Percentiles rank a stretch among this genome's conserved stretches.
Evolutionary conservation across 1,140 invertebrate species (phyloP).

Genomic region (Panonychus citri): DNA sequence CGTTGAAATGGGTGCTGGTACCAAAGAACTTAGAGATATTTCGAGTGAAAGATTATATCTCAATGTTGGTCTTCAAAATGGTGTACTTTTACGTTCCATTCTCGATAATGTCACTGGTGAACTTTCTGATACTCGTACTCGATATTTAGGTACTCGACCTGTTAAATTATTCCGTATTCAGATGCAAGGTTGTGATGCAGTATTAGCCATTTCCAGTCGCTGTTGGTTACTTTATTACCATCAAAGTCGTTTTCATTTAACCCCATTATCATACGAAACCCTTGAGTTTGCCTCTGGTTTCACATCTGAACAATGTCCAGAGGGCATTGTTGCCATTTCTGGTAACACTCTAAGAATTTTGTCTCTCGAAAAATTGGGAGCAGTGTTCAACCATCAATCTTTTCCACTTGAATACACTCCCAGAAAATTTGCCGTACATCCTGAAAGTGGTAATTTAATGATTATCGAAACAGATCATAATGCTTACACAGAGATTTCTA

Average conservation of each 20-base stretch:
- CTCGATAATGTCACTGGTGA: conserved; percentile 91
- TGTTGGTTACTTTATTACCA: conserved; percentile 98
- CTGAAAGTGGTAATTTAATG: conserved; percentile 69
- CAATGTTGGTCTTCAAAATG: conserved; percentile 94
- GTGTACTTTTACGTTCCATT: conserved; percentile 77
- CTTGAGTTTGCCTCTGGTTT: conserved; percentile 95
- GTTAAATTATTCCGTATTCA: conserved; percentile 85
- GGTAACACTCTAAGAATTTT: conserved; percentile 88
- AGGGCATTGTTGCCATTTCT: conserved; percentile 96
- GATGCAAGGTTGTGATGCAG: conserved; percentile 88
- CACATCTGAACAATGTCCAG: conserved; percentile 93
- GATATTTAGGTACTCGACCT: conserved; percentile 78
- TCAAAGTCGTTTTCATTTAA: conserved; percentile 83
- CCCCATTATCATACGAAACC: conserved; percentile 82
- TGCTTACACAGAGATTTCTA: conserved; percentile 90
- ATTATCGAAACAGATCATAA: conserved; percentile 92
- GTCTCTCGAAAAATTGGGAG: conserved; percentile 89
- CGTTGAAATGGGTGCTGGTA: conserved; percentile 53
- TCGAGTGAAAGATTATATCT: conserved; percentile 56
- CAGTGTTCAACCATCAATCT: conserved; percentile 78
- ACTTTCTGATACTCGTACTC: conserved; percentile 80
- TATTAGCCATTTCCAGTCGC: conserved; percentile 87
- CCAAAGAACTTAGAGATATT: conserved; percentile 33
- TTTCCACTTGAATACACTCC: conserved; percentile 86
- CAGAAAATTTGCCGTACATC: conserved; percentile 77